Evolutionary conservation across 2,888 invertebrate species (phyloP).

Genomic region (Sphaerophoria taeniata): DNA sequence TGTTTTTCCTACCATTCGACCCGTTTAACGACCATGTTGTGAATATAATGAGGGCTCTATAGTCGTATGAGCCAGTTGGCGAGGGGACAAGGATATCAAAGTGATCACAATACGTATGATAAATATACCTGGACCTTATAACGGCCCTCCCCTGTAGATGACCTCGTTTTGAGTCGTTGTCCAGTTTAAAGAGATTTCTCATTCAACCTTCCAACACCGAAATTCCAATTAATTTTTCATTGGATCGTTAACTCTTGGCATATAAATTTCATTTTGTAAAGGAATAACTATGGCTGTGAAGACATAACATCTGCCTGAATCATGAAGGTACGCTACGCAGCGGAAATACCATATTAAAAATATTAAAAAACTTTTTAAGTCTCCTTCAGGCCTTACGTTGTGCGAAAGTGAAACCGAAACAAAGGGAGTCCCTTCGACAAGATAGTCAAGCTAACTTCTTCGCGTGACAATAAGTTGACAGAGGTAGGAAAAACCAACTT

Average conservation of each 20-base stretch:
- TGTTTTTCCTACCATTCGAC: slow-evolving; percentile 26
- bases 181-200: slow-evolving; percentile 20
- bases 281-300: background rate
- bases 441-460: too few relatives aligned
- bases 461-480: too few relatives aligned
- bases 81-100: slow-evolving; percentile 16
- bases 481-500: too few relatives aligned
- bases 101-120: slow-evolving; percentile 36
- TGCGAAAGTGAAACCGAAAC: too few relatives aligned
- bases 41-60: slow-evolving; percentile 41
- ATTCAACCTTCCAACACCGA: background rate
- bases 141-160: slow-evolving; percentile 41
- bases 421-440: too few relatives aligned
- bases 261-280: background rate
- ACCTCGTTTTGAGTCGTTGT: slow-evolving; percentile 41
- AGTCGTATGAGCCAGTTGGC: slow-evolving; percentile 24
- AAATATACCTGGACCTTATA: background rate
- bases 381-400: too few relatives aligned
- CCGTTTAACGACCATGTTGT: slow-evolving; percentile 22
- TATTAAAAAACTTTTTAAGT: too few relatives aligned
- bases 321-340: background rate
- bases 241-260: background rate
- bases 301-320: background rate
- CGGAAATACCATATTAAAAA: background rate
- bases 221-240: slow-evolving; percentile 26